A percentile compares a stretch with the other conserved stretches of the same genome.
Conservation (phyloP, 2,797 vertebrate genomes). For the Pangasius sanitwongsei region DNA sequence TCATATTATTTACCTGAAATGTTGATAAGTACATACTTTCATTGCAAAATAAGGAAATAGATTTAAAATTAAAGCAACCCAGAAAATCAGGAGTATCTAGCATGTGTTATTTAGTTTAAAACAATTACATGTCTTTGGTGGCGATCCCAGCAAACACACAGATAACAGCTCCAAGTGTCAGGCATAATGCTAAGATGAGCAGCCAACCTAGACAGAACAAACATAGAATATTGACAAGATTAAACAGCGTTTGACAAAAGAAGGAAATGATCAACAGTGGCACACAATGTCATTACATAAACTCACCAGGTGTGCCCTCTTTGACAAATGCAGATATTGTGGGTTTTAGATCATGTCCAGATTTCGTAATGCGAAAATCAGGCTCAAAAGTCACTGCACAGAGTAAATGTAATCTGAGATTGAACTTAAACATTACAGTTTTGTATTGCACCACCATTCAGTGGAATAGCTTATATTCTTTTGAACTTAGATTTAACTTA, state of each 20-base stretch:
- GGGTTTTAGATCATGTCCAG: fast-evolving
- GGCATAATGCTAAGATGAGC: constrained; percentile 70
- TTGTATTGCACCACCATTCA: constrained; percentile 1
- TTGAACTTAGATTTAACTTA: not conserved
- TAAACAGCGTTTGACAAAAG: not conserved
- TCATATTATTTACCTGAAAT: not conserved
- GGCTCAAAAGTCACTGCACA: not conserved
- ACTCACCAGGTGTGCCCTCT: constrained; percentile 65
- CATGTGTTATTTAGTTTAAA: not conserved
- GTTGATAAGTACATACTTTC: not conserved
- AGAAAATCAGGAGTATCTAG: not conserved
- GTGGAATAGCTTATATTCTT: not conserved
- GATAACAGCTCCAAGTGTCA: constrained; percentile 68
- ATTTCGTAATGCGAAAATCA: fast-evolving
- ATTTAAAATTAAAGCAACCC: not conserved
- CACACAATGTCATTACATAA: not conserved
- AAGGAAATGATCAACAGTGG: not conserved
- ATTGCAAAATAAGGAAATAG: not conserved
- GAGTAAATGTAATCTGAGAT: not conserved
- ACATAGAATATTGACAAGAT: not conserved
- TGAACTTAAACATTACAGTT: not conserved
- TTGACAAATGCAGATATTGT: not conserved
- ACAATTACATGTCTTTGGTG: constrained; percentile 65
- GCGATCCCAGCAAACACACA: constrained; percentile 64
- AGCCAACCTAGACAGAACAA: constrained; percentile 71